Evolutionary conservation across 1,140 invertebrate genomes (phyloP), one percentile per base, ranked within the genome.

Genomic region (Meloidogyne floridensis): DNA sequence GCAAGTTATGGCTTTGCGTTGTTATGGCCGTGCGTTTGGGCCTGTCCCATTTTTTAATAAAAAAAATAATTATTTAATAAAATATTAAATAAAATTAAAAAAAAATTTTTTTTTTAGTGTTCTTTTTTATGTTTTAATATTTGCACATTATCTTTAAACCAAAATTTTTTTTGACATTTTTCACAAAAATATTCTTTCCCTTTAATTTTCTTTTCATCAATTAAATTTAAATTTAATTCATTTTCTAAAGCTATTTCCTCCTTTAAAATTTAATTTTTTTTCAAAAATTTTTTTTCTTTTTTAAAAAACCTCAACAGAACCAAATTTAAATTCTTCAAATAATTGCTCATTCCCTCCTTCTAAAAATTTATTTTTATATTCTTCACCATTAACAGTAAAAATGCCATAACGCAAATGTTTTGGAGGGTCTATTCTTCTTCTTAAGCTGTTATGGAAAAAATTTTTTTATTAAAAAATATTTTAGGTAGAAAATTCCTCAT

Each of bases 81-180:
- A 72, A 72, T 9, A 32, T 32, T 32, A 32, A 32, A 20, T 20
- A 20, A 20, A 20, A 32, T 42, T 11, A 43, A 51, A 51, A 10
- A 72, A 72, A 20, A 43, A 11, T 15, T 72, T 72, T n/a, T 2
- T 2, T 32, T 47, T 8, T 82, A 10, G 54, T 84, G 83, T 18
- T 51, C 72, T 80, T 75, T 84, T 80, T 85, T 86, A 56, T 84
- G 83, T 56, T 82, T 80, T 43, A 84, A 43, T 43, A 84, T 80
- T n/a, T 85, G 43, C 15, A 84, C 80, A 82, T 86, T 84, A 77
- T 85, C 72, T 70, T 80, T 72, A 81, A 84, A 84, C 69, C 77
- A 86, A 42, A 84, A 18, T 2, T 47, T 81, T n/a, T 84, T 53
- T 59, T 80, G 43, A 69, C 83, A 84, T 43, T 75, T 51, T 53